Evolutionary conservation across 92 coral and sea anemone species (phyloP), one percentile per base, ranked within the genome.

Genomic region (Actinernus sp.): DNA sequence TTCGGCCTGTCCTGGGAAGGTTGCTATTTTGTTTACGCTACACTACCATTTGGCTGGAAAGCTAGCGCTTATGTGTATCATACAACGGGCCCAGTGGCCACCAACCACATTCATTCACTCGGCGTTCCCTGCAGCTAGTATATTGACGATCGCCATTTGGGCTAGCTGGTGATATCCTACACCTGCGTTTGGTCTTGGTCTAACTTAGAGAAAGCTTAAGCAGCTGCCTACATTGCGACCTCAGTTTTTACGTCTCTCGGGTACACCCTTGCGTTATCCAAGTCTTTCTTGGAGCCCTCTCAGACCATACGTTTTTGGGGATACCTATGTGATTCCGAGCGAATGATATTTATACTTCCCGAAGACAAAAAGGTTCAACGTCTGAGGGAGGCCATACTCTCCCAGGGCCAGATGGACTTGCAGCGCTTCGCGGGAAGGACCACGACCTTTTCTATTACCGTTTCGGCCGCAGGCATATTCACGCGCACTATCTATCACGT

Each of bases 51-150:
- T 41, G 79, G 87, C 0, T 79, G 83, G 87, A 85, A 85, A 48
- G 87, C 83, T 10, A 71, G 83, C 46, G 79, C 83, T 6, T 86
- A 49, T 25, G 36, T 80, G 6, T 86, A 73, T 60, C 92, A 86
- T 7, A 20, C 82, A 1, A 71, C 58, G 2, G 85, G 75, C 37
- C 37, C 76, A 40, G 37, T 59, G 3, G 78, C 79, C 28, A 68
- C 85, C 12, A 78, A 65, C 43, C 57, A 62, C 16, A 69, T 84
- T 31, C 61, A 86, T 10, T 30, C 81, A 1, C 46, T 70, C 1
- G 40, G 62, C 0, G 75, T 76, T 11, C 81, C 85, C 19, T 84
- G 76, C 39, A 64, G 73, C 27, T 81, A 69, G 43, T 76, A 85
- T 52, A 78, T 77, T 36, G 91, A 70, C 45, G 77, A 85, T 14